Base-by-base conservation (phyloP, 2,113 vertebrate species). In the Indicator indicator region DNA sequence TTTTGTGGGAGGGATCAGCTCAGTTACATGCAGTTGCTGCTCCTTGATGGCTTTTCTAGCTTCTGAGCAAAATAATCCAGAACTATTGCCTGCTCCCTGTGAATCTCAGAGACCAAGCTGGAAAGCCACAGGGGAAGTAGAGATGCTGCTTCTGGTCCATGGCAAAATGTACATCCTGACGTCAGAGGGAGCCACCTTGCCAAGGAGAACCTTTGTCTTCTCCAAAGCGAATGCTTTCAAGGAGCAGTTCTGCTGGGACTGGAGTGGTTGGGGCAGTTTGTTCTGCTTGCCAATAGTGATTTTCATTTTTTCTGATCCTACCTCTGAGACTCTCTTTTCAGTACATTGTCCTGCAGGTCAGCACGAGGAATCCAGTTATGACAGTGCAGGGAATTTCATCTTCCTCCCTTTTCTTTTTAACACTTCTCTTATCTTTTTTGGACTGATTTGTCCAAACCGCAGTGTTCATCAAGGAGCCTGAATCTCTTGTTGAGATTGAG, bases 331-430 rank as follows among this genome's bases (percentile, higher is more conserved):
- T 30, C 9, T 75, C 2, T 69, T 50, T 12, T 30, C 28, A 8
- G 9, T 19, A 6, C 5, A 1, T 63, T 62, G 33, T 73, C n/a
- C 67, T 67, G 55, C 52, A 67, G 8, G 17, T 20, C 36, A 75
- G 0, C 36, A 8, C 6, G 20, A 30, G 3, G 13, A 91, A 65
- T 30, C 27, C 48, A 38, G 59, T 0, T 52, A 48, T 15, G 9
- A 42, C 21, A 33, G 12, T 0, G 0, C 5, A 48, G 28, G 54
- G 54, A 81, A 72, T 44, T 85, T 75, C 5, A 0, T 48, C 40
- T 54, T 72, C 23, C 11, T 69, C 33, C 5, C 27, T 55, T 77
- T 71, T 13, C 23, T 76, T 72, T 74, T 24, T 42, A 83, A 70
- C 14, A 44, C 24, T 83, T 83, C 1, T 8, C 17, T 54, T 60